A percentile compares a stretch with the other conserved stretches of the same genome.
phyloP scores from a whole-genome alignment of 2,113 vertebrate species.

The Oceanites oceanicus region DNA sequence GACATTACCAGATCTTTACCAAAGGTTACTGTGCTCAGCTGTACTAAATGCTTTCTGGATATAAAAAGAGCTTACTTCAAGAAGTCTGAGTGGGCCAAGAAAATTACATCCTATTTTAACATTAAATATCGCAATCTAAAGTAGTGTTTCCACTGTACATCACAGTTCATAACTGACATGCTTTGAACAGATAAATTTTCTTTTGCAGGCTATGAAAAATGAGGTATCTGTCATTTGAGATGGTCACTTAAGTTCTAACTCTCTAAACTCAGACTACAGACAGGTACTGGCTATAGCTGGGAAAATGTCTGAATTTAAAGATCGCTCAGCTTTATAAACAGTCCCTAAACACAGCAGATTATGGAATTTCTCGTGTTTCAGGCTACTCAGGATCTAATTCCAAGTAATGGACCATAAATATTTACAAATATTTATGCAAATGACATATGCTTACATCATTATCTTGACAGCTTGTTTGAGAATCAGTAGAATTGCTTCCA shows the following conservation, averaged over 20 bases:
- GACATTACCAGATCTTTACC: neutral
- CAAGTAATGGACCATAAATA: neutral
- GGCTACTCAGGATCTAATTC: neutral
- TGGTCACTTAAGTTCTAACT: neutral
- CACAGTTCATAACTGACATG: neutral
- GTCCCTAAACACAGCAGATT: neutral
- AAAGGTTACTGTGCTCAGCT: neutral
- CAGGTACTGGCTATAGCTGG: neutral
- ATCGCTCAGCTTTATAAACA: neutral
- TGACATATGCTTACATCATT: slow-evolving; percentile 55
- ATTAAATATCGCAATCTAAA: neutral
- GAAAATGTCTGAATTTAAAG: neutral
- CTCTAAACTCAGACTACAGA: neutral
- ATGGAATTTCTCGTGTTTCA: neutral
- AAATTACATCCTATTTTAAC: neutral
- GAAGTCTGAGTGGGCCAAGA: neutral
- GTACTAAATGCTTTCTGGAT: neutral
- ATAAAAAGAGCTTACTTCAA: neutral
- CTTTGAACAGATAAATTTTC: neutral
- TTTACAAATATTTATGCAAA: neutral
- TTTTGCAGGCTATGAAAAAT: neutral
- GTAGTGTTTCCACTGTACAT: neutral
- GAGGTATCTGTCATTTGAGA: neutral
- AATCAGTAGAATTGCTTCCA: slow-evolving; percentile 73
- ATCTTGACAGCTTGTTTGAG: slow-evolving; percentile 61